Evolutionary conservation across 2,888 invertebrate genomes (phyloP).

Genomic region (Hipparchia semele): DNA sequence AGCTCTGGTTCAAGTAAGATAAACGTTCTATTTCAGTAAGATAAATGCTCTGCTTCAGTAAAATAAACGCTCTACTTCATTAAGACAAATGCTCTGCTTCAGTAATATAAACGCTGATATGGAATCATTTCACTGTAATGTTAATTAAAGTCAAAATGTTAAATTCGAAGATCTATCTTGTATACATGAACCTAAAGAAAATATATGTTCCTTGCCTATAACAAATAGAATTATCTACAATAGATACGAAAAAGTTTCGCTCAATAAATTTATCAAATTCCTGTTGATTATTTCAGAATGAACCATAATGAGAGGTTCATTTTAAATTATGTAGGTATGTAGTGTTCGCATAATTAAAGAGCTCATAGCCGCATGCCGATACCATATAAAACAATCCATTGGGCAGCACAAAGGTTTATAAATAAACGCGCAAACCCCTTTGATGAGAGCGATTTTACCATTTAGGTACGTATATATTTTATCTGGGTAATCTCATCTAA

Average conservation of each 20-base stretch:
- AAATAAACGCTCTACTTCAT: too few species aligned
- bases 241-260: neutral
- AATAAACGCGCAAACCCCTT: constrained; percentile 5
- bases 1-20: too few species aligned
- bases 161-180: too few species aligned
- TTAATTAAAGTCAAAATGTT: too few species aligned
- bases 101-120: too few species aligned
- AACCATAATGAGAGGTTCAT: constrained; percentile 1
- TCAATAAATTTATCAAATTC: neutral
- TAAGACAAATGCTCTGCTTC: too few species aligned
- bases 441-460: neutral
- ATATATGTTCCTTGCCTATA: too few species aligned
- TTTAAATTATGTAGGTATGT: neutral
- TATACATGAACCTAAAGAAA: too few species aligned
- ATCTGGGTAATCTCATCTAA: constrained; percentile 9
- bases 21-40: too few species aligned
- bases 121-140: too few species aligned
- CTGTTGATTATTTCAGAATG: neutral
- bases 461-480: neutral
- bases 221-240: neutral
- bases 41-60: too few species aligned
- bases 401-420: constrained; percentile 6
- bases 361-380: constrained; percentile 3
- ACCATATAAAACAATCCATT: constrained; percentile 1
- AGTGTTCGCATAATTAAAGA: neutral